Percentiles rank a stretch among this genome's conserved stretches.
These are phyloP conservation scores for Melangyna quadrimaculata DNA, from an alignment of 2,888 invertebrate genomes.

Conservation along the genomic window DNA sequence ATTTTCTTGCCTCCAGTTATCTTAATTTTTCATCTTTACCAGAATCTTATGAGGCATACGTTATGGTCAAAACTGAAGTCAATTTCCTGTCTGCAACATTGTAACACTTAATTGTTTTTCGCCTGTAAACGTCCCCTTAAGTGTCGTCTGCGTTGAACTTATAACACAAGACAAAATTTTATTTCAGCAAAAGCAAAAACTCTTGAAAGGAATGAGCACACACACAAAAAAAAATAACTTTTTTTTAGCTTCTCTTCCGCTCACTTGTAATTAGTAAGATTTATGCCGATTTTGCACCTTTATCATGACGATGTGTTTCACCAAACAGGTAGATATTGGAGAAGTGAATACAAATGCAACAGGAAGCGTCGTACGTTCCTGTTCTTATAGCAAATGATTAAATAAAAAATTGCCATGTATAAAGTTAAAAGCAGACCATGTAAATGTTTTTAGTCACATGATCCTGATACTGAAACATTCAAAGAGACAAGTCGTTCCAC, in stretches of 20 bases:
- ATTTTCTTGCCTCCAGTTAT: not conserved
- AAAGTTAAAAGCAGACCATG: too few relatives aligned
- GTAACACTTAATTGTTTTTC: constrained; percentile 17
- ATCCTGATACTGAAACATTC: too few relatives aligned
- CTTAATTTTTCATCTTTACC: not conserved
- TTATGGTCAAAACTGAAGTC: constrained; percentile 1
- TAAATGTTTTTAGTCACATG: too few relatives aligned
- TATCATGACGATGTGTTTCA: not conserved
- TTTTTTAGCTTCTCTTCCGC: not conserved
- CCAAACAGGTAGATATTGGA: not conserved
- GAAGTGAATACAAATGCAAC: not conserved
- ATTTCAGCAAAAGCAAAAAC: not conserved
- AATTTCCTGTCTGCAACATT: constrained; percentile 34
- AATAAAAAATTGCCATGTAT: too few relatives aligned
- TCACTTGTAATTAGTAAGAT: constrained; percentile 52
- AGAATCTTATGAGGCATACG: not conserved
- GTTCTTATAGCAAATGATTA: too few relatives aligned
- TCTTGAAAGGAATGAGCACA: not conserved
- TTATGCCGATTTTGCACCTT: constrained; percentile 33
- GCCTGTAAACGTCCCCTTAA: not conserved
- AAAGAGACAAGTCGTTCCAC: too few relatives aligned
- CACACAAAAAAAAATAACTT: not conserved
- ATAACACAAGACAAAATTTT: not conserved
- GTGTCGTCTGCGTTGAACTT: not conserved
- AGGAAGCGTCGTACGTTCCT: not conserved